Base-by-base conservation (phyloP, 2,113 vertebrate species). In the Thomomys bottae region DNA sequence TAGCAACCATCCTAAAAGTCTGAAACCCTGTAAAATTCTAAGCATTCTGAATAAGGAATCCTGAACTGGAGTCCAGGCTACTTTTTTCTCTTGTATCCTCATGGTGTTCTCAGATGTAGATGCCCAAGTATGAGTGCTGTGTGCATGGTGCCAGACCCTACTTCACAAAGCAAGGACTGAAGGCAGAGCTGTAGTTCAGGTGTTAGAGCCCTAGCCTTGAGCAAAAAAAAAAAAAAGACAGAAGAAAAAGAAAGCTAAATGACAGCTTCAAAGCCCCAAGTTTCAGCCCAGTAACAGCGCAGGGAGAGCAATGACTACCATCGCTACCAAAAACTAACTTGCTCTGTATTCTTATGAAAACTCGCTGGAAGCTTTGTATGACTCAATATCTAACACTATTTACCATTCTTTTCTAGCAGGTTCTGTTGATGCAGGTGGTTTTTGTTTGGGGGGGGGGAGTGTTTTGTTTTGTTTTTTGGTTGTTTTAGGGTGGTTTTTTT, bases 331-430 rank as follows among this genome's bases (percentile, higher is more conserved):
- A 11, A 17, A 36, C 75, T 32, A 36, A 21, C 34, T 79, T 68
- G 36, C n/a, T 42, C n/a, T 68, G 26, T 23, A 45, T 30, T 76
- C 8, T 59, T 75, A 84, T 2, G 23, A 71, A 84, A 71, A 36
- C 34, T 71, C 86, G 93, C 78, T 11, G 71, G 70, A 79, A 80
- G 59, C 21, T 90, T 70, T 83, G 57, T 14, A 88, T 26, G 59
- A 45, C 28, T 85, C 80, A 94, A 45, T 77, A 64, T 82, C 64
- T 73, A 64, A 72, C 45, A 77, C 36, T 34, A 70, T n/a, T n/a
- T 77, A 24, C 26, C 21, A 54, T 9, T 49, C 82, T 82, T 34
- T 49, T 49, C 32, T 3, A 59, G 71, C 66, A 59, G 23, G 36
- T 80, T 87, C 87, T 79, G 64, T 67, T 59, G 84, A n/a, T n/a